A percentile compares a stretch with the other conserved stretches of the same genome.
Evolutionary conservation across 2,888 invertebrate species (phyloP).

Genomic region (Stegophylla sp.): DNA sequence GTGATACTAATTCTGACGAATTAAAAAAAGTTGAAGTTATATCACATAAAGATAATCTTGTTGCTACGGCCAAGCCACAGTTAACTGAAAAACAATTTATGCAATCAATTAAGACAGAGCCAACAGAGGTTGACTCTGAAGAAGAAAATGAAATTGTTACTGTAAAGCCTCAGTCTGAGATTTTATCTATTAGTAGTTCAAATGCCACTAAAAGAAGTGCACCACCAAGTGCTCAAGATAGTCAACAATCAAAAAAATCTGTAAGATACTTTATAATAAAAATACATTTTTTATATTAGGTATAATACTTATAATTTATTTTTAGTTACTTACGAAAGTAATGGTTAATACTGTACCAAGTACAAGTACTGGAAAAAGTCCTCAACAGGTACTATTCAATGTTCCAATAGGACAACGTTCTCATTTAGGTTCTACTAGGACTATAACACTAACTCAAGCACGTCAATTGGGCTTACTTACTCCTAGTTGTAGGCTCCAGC

Average conservation of each 20-base stretch:
- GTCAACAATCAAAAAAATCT: constrained; percentile 49
- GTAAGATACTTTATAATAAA: constrained; percentile 45
- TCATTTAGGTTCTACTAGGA: constrained; percentile 66
- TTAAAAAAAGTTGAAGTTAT: not conserved
- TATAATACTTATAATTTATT: not conserved
- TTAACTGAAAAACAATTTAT: not conserved
- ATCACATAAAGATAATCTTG: constrained; percentile 1
- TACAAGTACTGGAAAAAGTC: constrained; percentile 57
- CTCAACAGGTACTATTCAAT: constrained; percentile 57
- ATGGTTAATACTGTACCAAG: constrained; percentile 57
- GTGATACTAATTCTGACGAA: not conserved
- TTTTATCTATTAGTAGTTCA: constrained; percentile 32
- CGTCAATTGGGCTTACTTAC: constrained; percentile 71
- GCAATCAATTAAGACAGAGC: constrained; percentile 11
- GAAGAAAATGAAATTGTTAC: constrained; percentile 31
- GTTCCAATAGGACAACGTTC: constrained; percentile 56
- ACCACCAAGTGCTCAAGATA: constrained; percentile 16
- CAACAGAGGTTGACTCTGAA: not conserved
- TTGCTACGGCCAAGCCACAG: not conserved
- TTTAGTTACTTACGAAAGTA: constrained; percentile 60
- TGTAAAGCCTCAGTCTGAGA: constrained; percentile 26
- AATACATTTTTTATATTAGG: not conserved
- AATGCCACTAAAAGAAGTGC: constrained; percentile 49
- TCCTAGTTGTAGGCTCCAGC: constrained; percentile 66
- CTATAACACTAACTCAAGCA: constrained; percentile 73